Evolutionary conservation across 2,797 vertebrate species (phyloP).

Genomic region (Muraenolepis orangiensis): DNA sequence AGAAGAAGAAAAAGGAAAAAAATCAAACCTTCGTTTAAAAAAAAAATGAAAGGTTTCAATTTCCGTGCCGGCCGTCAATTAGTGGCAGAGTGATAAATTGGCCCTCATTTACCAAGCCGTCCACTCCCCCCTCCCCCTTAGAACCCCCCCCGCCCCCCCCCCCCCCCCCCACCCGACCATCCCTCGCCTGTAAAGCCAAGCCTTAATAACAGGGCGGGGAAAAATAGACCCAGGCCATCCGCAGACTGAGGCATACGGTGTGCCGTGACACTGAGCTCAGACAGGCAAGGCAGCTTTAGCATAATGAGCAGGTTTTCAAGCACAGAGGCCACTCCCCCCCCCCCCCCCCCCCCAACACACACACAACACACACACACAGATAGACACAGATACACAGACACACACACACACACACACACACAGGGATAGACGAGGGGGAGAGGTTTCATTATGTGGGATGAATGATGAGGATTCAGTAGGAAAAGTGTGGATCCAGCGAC

Average conservation of each 20-base stretch:
- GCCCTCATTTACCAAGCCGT: constrained; percentile 39
- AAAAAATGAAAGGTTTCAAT: background rate
- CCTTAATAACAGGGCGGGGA: background rate
- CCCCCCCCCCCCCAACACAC: background rate
- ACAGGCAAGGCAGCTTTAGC: background rate
- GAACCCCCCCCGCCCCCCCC: background rate
- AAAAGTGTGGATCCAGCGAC: background rate
- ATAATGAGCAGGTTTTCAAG: background rate
- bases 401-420: no score
- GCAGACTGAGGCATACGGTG: background rate
- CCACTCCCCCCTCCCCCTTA: background rate
- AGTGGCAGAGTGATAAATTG: constrained; percentile 16
- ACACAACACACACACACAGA: no score
- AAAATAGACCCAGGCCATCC: background rate
- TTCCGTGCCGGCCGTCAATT: background rate
- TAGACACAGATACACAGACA: no score
- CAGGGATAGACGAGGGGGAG: no score
- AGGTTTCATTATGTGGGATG: background rate
- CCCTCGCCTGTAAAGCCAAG: background rate
- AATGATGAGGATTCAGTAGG: background rate
- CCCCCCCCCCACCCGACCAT: background rate
- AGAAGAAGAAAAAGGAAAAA: background rate
- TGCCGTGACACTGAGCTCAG: background rate
- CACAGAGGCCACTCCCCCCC: background rate
- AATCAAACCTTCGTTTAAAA: background rate